Conservation (phyloP, 2,797 vertebrate species). For the Phrynocephalus forsythii region DNA sequence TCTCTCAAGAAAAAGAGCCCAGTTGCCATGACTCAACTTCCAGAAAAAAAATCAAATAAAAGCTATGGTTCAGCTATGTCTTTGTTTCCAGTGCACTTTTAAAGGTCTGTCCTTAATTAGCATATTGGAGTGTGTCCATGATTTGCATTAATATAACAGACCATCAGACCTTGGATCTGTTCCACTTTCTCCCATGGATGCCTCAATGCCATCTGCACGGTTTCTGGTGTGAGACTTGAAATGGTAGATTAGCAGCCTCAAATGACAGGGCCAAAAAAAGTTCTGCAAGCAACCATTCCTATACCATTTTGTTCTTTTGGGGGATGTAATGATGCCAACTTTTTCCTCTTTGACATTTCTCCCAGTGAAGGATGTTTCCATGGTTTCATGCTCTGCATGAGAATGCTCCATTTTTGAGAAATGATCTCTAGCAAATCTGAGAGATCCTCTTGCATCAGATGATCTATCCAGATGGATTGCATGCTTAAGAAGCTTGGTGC, state of each 20-base stretch:
- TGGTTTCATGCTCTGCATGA: not conserved
- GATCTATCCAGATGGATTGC: not conserved
- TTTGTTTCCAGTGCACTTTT: not conserved
- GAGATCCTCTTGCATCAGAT: not conserved
- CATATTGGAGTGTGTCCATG: not conserved
- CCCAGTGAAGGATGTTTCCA: slow-evolving; percentile 7
- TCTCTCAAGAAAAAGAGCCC: too few relatives aligned
- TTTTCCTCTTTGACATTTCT: slow-evolving; percentile 6
- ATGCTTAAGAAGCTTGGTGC: not conserved
- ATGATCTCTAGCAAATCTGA: not conserved
- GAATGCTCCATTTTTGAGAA: not conserved
- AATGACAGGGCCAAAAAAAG: not conserved
- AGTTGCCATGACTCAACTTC: too few relatives aligned
- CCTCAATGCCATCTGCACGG: not conserved
- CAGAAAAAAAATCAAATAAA: too few relatives aligned
- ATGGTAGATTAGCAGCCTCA: slow-evolving; percentile 3
- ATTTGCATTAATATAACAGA: slow-evolving; percentile 11
- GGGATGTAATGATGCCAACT: not conserved
- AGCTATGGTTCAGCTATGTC: not conserved
- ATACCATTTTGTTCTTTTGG: slow-evolving; percentile 3
- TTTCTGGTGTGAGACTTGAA: slow-evolving; percentile 9
- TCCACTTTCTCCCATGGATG: not conserved
- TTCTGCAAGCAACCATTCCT: slow-evolving; percentile 7
- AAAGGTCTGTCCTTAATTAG: slow-evolving; percentile 4
- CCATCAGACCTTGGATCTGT: not conserved